Conservation (phyloP, 2,113 vertebrate genomes). For the Austrofundulus limnaeus region DNA sequence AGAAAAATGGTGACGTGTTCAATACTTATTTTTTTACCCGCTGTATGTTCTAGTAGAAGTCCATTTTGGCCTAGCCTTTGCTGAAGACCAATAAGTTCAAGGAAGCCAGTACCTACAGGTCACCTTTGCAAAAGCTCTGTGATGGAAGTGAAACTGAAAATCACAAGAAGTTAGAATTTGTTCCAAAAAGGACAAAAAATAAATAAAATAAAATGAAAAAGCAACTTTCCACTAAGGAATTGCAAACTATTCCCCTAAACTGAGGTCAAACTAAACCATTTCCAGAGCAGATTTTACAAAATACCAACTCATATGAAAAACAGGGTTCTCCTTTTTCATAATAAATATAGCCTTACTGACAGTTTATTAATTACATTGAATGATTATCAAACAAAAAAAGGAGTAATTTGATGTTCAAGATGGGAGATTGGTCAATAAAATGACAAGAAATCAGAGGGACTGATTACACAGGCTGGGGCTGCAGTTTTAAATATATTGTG, state of each 20-base stretch:
- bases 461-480: not conserved
- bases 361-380: constrained; percentile 47
- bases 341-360: constrained; percentile 67
- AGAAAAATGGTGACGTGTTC: no score
- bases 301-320: constrained; percentile 14
- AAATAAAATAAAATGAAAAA: constrained; percentile 8
- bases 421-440: constrained; percentile 6
- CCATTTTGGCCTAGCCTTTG: not conserved
- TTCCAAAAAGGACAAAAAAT: constrained; percentile 33
- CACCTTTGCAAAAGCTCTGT: no score
- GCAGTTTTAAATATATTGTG: not conserved
- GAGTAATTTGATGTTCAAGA: not conserved
- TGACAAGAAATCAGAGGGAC: not conserved
- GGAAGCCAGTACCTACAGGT: not conserved
- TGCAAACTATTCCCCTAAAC: not conserved
- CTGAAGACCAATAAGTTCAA: not conserved
- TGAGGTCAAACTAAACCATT: constrained; percentile 1
- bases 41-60: not conserved
- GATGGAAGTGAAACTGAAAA: no score
- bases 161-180: no score
- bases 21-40: no score
- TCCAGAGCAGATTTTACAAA: constrained; percentile 15
- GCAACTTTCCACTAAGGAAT: constrained; percentile 16
- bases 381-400: constrained; percentile 48
- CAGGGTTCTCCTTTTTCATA: constrained; percentile 37